Conservation (phyloP, 2,888 invertebrate species). For the Pemphredon lugubris region DNA sequence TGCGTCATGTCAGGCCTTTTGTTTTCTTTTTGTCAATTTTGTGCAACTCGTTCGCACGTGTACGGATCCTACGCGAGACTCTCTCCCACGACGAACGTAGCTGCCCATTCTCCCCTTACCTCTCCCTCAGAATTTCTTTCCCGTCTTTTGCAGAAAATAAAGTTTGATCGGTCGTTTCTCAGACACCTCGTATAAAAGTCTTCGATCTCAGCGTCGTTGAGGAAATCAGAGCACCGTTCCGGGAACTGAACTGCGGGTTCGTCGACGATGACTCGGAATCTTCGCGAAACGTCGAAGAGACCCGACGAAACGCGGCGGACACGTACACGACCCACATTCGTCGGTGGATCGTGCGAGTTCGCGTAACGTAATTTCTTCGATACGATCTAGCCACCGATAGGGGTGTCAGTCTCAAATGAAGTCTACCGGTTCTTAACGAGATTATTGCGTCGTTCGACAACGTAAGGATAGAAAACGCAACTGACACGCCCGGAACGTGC, state of each 20-base stretch:
- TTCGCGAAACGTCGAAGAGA: not conserved
- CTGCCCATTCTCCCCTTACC: too few species aligned
- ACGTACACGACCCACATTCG: constrained; percentile 8
- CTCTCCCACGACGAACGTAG: too few species aligned
- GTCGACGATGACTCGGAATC: not conserved
- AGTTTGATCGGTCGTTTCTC: too few species aligned
- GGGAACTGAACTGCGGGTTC: not conserved
- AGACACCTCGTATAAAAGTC: too few species aligned
- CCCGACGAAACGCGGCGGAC: not conserved
- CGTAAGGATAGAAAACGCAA: not conserved
- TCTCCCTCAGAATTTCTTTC: too few species aligned
- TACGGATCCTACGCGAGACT: too few species aligned
- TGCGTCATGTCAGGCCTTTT: too few species aligned
- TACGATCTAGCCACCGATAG: constrained; percentile 1
- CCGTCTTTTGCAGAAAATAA: too few species aligned
- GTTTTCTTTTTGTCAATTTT: too few species aligned
- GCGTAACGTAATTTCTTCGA: constrained; percentile 9
- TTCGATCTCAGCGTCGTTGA: too few species aligned
- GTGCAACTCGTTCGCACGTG: too few species aligned
- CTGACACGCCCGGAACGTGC: not conserved
- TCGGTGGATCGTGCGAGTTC: not conserved
- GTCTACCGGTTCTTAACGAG: not conserved
- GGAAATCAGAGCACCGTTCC: not conserved
- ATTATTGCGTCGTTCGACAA: too few species aligned
- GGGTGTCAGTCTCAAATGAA: constrained; percentile 4